Base-by-base conservation (phyloP, 92 coral and sea anemone genomes). In the Parazoanthus atlanticus region DNA sequence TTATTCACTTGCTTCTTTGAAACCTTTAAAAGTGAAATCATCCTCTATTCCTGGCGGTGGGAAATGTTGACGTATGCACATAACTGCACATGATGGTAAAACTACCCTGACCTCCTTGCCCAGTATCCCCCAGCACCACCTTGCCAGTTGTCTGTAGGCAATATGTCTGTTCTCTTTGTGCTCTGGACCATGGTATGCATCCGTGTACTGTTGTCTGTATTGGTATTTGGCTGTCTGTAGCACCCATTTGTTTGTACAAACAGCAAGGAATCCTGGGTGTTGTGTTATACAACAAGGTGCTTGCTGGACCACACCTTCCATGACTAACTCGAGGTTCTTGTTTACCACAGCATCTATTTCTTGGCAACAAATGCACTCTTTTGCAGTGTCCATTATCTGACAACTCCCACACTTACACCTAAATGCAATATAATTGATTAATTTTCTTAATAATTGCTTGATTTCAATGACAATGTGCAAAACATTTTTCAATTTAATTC, bases 261-360 rank as follows among this genome's bases (percentile, higher is more conserved):
- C 91, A 31, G 82, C 81, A 74, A 72, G 41, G 56, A 88, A 88
- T 43, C 86, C 80, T n/a, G 90, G 90, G 41, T 88, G 85, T 25
- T 61, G 85, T 65, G 90, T 88, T 49, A 73, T 88, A 41, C 91
- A 88, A 31, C 10, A 43, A 29, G 91, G 86, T 5, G 23, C 47
- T 30, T 88, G 61, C 6, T 56, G 66, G 29, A 49, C 69, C 41
- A 36, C 91, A 75, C 88, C 88, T 25, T 74, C 79, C 7, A 80
- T 78, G 8, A 82, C 91, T 70, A 78, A 83, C 31, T 89, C 88
- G 13, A 74, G 66, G 32, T 36, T 76, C 71, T 89, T 89, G 54
- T 89, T 78, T 54, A 56, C 56, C 8, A 89, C 77, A 12, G 74
- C 80, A 84, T 74, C 73, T 8, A 80, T 88, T 81, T 88, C 86